Conservation (phyloP, 2,888 invertebrate species). For the Linhomoeus sp. region DNA sequence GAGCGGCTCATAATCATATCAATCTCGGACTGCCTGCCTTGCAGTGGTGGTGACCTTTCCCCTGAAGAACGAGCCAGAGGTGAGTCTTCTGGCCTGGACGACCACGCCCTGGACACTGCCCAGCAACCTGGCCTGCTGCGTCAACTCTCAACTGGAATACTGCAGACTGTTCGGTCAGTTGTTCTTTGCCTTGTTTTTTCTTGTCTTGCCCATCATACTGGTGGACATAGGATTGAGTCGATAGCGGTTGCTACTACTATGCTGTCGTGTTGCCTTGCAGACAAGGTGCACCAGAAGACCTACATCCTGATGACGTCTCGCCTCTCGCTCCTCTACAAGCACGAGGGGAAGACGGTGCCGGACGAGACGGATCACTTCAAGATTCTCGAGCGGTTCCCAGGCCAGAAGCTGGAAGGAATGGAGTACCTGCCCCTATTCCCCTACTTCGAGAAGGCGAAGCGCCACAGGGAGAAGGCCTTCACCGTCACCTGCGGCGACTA, state of each 20-base stretch:
- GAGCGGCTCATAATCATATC: too few relatives aligned
- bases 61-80: slow-evolving; percentile 38
- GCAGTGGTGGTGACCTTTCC: slow-evolving; percentile 70
- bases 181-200: neutral
- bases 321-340: slow-evolving; percentile 46
- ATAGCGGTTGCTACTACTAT: too few relatives aligned
- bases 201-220: too few relatives aligned
- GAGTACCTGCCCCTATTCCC: slow-evolving; percentile 67
- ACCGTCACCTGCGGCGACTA: slow-evolving; percentile 66
- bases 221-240: too few relatives aligned
- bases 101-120: slow-evolving; percentile 99
- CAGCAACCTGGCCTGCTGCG: slow-evolving; percentile 80
- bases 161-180: slow-evolving; percentile 44
- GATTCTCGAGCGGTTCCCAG: neutral
- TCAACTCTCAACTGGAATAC: slow-evolving; percentile 67
- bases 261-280: too few relatives aligned
- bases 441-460: slow-evolving; percentile 47
- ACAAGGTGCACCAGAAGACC: neutral
- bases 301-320: slow-evolving; percentile 70
- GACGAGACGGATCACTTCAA: neutral
- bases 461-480: slow-evolving; percentile 34
- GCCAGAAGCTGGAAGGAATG: slow-evolving; percentile 37
- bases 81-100: slow-evolving; percentile 71
- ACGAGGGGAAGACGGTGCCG: slow-evolving; percentile 20
- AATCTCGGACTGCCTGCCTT: too few relatives aligned